phyloP scores from a whole-genome alignment of 2,888 invertebrate species.

The Tetranychus truncatus region DNA sequence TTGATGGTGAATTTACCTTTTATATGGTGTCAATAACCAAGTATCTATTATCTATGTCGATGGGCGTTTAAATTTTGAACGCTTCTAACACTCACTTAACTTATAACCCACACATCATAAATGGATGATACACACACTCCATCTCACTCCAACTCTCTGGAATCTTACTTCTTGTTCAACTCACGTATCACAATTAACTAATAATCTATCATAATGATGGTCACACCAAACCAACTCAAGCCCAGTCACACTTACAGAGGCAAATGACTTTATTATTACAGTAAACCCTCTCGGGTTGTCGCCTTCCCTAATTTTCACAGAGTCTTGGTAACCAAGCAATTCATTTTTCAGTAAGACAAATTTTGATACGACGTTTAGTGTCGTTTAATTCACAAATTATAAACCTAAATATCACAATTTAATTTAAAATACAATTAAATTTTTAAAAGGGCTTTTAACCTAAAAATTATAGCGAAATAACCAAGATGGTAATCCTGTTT shows the following conservation, averaged over 20 bases:
- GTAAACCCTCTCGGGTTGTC: too few relatives aligned
- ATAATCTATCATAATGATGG: neutral
- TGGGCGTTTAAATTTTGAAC: neutral
- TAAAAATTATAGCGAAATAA: too few relatives aligned
- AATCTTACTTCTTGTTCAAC: neutral
- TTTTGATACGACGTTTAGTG: too few relatives aligned
- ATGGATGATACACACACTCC: too few relatives aligned
- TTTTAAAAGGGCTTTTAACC: too few relatives aligned
- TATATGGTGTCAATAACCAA: neutral
- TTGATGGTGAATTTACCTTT: neutral
- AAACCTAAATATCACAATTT: too few relatives aligned
- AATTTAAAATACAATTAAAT: too few relatives aligned
- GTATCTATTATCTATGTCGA: neutral
- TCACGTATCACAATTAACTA: constrained; percentile 1
- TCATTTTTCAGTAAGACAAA: too few relatives aligned
- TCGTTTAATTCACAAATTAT: too few relatives aligned
- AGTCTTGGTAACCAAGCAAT: too few relatives aligned
- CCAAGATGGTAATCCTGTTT: too few relatives aligned
- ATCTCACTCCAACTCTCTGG: neutral
- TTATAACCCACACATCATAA: neutral
- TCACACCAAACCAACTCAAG: neutral
- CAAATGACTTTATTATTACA: neutral
- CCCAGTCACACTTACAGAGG: neutral
- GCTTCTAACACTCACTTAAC: neutral
- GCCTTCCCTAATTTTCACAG: too few relatives aligned